Conservation (phyloP, 1,140 invertebrate species). For the Alviniconcha marisindica region DNA sequence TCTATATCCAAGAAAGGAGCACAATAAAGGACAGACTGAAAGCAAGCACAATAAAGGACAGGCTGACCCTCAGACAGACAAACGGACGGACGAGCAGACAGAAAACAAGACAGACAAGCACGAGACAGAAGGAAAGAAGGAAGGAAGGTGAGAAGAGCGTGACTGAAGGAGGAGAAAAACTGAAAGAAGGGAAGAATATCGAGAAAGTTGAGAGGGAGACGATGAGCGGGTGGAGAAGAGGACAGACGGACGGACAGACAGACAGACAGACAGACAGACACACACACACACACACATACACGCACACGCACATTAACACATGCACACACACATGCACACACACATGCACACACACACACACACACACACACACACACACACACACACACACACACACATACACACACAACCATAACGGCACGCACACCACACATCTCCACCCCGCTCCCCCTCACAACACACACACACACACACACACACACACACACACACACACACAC, state of each 20-base stretch:
- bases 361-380: background rate
- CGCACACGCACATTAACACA: background rate
- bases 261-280: background rate
- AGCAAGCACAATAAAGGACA: too few species aligned
- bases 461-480: background rate
- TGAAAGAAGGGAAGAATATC: too few species aligned
- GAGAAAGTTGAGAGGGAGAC: too few species aligned
- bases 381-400: background rate
- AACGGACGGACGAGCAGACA: too few species aligned
- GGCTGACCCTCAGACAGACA: too few species aligned
- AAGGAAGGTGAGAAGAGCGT: too few species aligned
- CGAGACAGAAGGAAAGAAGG: background rate
- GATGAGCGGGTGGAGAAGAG: background rate
- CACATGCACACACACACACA: slow-evolving; percentile 10
- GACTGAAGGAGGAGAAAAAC: too few species aligned
- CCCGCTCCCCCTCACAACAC: too few species aligned
- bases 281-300: background rate
- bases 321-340: slow-evolving; percentile 5
- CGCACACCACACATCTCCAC: background rate
- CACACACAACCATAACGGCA: background rate
- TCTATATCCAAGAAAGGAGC: too few species aligned
- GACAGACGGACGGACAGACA: background rate
- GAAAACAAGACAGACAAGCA: too few species aligned
- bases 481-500: slow-evolving; percentile 1
- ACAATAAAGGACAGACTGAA: too few species aligned